These are phyloP conservation scores for Chromoteleia sp. DNA, from an alignment of 2,888 invertebrate genomes.

Conservation along the genomic window DNA sequence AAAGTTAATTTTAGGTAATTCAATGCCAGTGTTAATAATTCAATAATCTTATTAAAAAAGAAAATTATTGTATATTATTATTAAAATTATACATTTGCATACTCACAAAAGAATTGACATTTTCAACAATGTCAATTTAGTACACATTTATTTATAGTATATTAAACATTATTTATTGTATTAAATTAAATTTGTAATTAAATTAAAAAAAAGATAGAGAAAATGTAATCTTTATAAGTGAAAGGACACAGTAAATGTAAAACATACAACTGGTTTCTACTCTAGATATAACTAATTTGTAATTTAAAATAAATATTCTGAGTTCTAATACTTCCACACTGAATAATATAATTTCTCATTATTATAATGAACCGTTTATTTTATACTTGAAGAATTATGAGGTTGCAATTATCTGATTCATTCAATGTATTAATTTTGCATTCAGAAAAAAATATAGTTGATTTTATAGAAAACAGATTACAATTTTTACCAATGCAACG, in stretches of 20 bases:
- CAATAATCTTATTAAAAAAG: no score
- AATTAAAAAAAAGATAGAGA: background rate
- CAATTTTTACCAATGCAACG: no score
- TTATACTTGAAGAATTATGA: constrained; percentile 5
- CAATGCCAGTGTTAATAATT: no score
- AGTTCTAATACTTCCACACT: background rate
- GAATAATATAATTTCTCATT: background rate
- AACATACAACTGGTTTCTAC: constrained; percentile 12
- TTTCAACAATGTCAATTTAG: no score
- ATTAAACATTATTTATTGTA: no score
- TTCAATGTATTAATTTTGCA: background rate
- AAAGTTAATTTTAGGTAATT: no score
- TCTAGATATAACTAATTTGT: constrained; percentile 30
- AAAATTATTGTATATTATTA: no score
- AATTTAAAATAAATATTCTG: constrained; percentile 7
- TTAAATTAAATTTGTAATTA: background rate
- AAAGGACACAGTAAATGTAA: constrained; percentile 14
- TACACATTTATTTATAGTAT: no score
- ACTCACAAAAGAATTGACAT: no score
- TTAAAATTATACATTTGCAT: no score
- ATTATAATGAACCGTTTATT: background rate
- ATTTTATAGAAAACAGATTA: no score
- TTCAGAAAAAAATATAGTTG: no score
- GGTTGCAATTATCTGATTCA: background rate
- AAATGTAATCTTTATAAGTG: constrained; percentile 8